Percentiles rank a stretch among this genome's conserved stretches.
Conservation (phyloP, 2,113 vertebrate species). For the Grallaria varia region DNA sequence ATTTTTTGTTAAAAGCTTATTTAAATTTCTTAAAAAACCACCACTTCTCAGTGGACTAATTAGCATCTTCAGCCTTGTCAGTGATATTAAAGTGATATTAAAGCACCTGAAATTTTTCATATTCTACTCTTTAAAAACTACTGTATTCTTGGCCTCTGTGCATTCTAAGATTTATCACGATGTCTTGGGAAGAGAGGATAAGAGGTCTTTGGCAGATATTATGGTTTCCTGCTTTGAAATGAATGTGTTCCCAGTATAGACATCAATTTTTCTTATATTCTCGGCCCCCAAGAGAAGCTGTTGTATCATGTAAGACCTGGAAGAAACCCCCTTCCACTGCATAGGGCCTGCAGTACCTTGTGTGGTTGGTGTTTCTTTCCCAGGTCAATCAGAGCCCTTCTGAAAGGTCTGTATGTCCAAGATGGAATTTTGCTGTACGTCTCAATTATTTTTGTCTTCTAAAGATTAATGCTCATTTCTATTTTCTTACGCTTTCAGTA, state of each 20-base stretch:
- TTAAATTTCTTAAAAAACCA: neutral
- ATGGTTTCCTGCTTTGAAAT: neutral
- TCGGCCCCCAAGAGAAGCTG: neutral
- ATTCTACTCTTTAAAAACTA: neutral
- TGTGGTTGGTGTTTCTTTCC: neutral
- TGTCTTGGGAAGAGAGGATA: neutral
- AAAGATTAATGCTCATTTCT: neutral
- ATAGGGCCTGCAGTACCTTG: rapidly evolving
- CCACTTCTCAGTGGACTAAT: neutral
- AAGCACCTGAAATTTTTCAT: neutral
- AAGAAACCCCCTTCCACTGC: neutral
- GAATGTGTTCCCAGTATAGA: neutral
- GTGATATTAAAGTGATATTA: neutral
- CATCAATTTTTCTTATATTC: neutral
- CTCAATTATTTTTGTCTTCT: neutral
- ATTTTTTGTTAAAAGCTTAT: neutral
- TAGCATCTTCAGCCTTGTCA: neutral
- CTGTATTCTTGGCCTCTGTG: neutral
- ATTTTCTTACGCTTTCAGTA: neutral
- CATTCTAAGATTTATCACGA: neutral
- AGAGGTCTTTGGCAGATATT: neutral
- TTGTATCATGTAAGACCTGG: rapidly evolving
- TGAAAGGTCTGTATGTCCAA: neutral
- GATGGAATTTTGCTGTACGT: neutral
- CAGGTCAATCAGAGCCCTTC: neutral